Base-by-base conservation (phyloP, 2,113 vertebrate species). In the Rhagologus leucostigma region DNA sequence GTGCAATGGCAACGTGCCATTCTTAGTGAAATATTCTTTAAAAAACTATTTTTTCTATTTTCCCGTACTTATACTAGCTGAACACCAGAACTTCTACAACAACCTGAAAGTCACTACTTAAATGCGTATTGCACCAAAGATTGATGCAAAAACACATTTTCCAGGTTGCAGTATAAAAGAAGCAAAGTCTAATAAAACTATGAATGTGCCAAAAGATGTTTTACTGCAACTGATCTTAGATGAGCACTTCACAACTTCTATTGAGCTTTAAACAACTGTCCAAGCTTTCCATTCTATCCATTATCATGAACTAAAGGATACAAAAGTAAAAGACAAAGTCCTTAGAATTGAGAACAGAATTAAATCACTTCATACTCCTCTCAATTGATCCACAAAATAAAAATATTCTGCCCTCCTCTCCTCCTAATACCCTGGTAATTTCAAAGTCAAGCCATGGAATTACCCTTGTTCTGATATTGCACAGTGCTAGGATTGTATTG, bases 11-110 rank as follows among this genome's bases (percentile, higher is more conserved):
- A 90, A 95, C 33, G 0, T 59, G 93, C 95, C 96, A 95, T 92
- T 93, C 90, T 74, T 85, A 75, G 92, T 95, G 83, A 96, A 96
- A 78, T 96, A 88, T 19, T 87, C 91, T 62, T 96, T 78, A 95
- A 84, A 97, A 96, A 95, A 95, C 94, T 97, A 97, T 90, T 94
- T 94, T 76, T 95, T 93, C 91, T 93, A 71, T 96, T 95, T 93
- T 57, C 47, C 69, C 67, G 0, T 56, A 90, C 79, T 81, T 88
- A 92, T 92, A 84, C 55, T 70, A 80, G 70, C 56, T 79, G 79
- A 96, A 96, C 80, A 87, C 41, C 63, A 60, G 79, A 91, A 95
- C 76, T 90, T 64, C 63, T 39, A 60, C 44, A 59, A 90, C 77
- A 95, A 95, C 63, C 91, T 67, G 84, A 82, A 95, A 87, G 67